Evolutionary conservation across 2,113 vertebrate species (phyloP), one percentile per base, ranked within the genome.

Genomic region (Rutilus rutilus): DNA sequence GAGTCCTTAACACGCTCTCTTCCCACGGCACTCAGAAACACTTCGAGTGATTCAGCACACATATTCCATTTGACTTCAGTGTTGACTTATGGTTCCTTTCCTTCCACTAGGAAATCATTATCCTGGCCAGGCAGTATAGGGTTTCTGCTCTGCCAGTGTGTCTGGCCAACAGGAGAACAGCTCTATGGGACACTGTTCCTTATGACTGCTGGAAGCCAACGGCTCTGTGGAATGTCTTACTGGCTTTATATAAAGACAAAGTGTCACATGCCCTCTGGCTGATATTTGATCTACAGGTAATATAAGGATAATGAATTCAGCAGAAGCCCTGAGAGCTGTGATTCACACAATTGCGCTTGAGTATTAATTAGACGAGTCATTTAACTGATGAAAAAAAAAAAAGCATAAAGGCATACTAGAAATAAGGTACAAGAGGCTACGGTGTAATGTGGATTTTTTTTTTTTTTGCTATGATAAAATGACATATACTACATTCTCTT

Each of bases 241-340:
- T 60, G 50, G 64, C 33, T 88, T 80, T 79, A 86, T 36, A 86
- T 50, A 86, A 39, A 23, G 65, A 79, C 30, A 74, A 57, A 25
- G 79, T 87, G 25, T 87, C 50, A 82, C 25, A 76, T 77, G 71
- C 78, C 78, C 50, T 59, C 71, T 82, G 80, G 78, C 73, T 65
- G 33, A 82, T 85, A 85, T 39, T 77, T 69, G 25, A 88, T 59
- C 71, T 33, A 21, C 87, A 88, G 60, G 78, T 88, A 78, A 77
- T 25, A 75, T 88, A 65, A 85, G 60, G 78, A 82, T 78, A 85
- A 75, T n/a, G 54, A 67, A 65, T 84, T 76, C 54, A 64, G 77
- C 27, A 74, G 21, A 1, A 62, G 62, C 8, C 1, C 4, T 59
- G 39, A 23, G 39, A 73, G 30, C 57, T 54, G 25, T 54, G 54